These are phyloP conservation scores for Tenthredo distinguenda DNA, from an alignment of 2,888 invertebrate species.

Conservation along the genomic window DNA sequence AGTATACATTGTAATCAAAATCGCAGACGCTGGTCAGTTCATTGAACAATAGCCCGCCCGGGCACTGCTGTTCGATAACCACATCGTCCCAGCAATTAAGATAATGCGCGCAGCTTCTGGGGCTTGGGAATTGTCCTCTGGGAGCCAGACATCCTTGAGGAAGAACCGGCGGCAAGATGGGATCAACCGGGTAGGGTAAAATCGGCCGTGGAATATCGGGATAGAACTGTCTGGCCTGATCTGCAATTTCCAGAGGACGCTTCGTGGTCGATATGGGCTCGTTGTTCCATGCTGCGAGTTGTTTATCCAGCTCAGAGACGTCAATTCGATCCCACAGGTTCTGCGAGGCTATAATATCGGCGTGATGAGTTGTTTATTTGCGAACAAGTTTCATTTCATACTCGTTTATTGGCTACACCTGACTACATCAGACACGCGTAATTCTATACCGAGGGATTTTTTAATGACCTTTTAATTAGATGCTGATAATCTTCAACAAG, in stretches of 20 bases:
- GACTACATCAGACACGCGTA: background rate
- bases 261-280: conserved; percentile 54
- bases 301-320: conserved; percentile 64
- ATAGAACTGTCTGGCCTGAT: conserved; percentile 16
- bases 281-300: conserved; percentile 60
- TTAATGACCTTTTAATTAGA: background rate
- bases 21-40: conserved; percentile 82
- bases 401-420: conserved; percentile 15
- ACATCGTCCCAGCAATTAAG: conserved; percentile 87
- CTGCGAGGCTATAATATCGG: conserved; percentile 60
- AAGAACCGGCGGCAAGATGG: background rate
- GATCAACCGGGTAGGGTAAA: background rate
- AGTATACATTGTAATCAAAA: conserved; percentile 83
- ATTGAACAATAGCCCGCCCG: conserved; percentile 82
- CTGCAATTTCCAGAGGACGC: background rate
- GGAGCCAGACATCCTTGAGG: conserved; percentile 72
- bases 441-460: background rate
- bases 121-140: conserved; percentile 83
- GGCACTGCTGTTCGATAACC: conserved; percentile 84
- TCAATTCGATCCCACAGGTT: conserved; percentile 67
- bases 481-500: background rate
- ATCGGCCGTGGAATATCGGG: conserved; percentile 51
- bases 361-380: background rate
- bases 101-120: conserved; percentile 82
- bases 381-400: background rate